A percentile compares a stretch with the other conserved stretches of the same genome.
Evolutionary conservation across 2,888 invertebrate species (phyloP).

Genomic region (Pediacus dermestoides): DNA sequence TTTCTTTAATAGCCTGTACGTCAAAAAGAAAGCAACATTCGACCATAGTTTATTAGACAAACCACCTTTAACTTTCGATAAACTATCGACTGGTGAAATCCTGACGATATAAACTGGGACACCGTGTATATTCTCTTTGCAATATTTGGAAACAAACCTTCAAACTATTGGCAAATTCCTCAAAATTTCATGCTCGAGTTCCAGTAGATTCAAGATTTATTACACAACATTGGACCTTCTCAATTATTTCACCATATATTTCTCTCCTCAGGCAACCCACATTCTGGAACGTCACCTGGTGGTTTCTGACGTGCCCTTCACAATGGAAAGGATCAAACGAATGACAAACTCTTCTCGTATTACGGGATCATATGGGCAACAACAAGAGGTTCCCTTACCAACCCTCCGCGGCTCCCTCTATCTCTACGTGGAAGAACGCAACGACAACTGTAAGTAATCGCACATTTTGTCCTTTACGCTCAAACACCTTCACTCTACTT

Average conservation of each 20-base stretch:
- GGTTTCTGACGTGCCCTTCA: slow-evolving; percentile 71
- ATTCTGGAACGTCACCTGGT: slow-evolving; percentile 87
- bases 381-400: slow-evolving; percentile 60
- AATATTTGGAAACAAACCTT: too few species aligned
- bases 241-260: neutral
- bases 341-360: slow-evolving; percentile 63
- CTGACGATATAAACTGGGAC: too few species aligned
- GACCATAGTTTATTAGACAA: too few species aligned
- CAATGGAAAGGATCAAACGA: slow-evolving; percentile 73
- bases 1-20: too few species aligned
- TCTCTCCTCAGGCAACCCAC: slow-evolving; percentile 64
- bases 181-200: neutral
- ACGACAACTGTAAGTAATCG: slow-evolving; percentile 64
- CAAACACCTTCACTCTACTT: too few species aligned
- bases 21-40: too few species aligned
- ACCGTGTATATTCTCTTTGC: too few species aligned
- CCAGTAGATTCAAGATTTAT: neutral
- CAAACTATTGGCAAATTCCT: neutral
- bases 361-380: slow-evolving; percentile 19
- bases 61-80: too few species aligned
- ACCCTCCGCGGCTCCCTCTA: slow-evolving; percentile 65
- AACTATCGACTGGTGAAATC: too few species aligned
- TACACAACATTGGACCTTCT: neutral
- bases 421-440: slow-evolving; percentile 69
- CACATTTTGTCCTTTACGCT: neutral